These are phyloP conservation scores for Pantelozetes paolii DNA, from an alignment of 2,888 invertebrate genomes.

Conservation along the genomic window DNA sequence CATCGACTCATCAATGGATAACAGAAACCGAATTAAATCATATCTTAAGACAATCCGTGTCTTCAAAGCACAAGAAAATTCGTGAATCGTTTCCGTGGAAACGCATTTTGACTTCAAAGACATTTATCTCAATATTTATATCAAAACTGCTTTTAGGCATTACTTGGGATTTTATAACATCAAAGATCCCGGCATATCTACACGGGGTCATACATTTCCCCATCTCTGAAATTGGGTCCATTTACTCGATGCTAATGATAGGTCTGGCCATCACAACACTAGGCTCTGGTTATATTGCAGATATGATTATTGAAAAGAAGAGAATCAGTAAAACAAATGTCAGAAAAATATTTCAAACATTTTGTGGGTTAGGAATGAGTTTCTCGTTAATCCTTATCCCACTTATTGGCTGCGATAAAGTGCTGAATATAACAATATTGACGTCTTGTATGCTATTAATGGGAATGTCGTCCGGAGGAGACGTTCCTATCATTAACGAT, in stretches of 20 bases:
- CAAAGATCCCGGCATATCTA: conserved; percentile 8
- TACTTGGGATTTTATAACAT: background rate
- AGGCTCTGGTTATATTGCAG: background rate
- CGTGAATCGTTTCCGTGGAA: conserved; percentile 64
- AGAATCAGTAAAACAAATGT: background rate
- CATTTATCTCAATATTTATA: background rate
- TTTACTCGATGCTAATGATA: background rate
- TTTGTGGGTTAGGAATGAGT: background rate
- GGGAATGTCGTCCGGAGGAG: background rate
- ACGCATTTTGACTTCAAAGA: conserved; percentile 59
- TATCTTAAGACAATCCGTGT: conserved; percentile 55
- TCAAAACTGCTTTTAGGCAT: background rate
- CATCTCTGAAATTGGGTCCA: background rate
- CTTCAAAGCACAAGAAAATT: background rate
- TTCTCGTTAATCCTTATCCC: background rate
- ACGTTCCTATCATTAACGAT: conserved; percentile 13
- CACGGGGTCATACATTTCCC: conserved; percentile 9
- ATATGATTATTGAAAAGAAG: background rate
- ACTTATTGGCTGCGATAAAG: background rate
- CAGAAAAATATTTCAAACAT: background rate
- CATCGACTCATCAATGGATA: conserved; percentile 76
- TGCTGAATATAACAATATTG: background rate
- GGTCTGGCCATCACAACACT: background rate
- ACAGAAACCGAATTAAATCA: conserved; percentile 70
- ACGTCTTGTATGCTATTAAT: background rate